Conservation (phyloP, 2,113 vertebrate genomes). For the Nestor notabilis region DNA sequence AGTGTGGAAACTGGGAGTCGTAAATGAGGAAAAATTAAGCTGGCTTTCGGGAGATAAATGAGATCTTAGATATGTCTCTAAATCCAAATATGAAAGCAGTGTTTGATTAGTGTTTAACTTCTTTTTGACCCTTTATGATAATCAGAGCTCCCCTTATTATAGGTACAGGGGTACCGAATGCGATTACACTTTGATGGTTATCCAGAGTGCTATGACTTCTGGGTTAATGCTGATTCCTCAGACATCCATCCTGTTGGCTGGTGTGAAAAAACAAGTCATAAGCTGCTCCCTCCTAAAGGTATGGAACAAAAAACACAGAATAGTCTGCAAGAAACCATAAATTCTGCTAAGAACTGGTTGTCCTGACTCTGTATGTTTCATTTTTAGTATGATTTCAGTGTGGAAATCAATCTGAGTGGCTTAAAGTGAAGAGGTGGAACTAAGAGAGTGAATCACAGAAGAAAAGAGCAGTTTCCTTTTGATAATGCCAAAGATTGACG, state of each 20-base stretch:
- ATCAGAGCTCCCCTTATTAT: neutral
- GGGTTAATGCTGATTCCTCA: conserved; percentile 90
- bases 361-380: neutral
- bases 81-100: neutral
- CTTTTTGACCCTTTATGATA: neutral
- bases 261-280: conserved; percentile 90
- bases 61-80: neutral
- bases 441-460: neutral
- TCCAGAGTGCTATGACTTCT: conserved; percentile 90
- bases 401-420: neutral
- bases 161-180: conserved; percentile 89
- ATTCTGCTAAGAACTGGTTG: neutral
- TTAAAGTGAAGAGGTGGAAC: neutral
- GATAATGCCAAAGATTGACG: neutral
- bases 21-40: neutral
- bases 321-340: neutral
- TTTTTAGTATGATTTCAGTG: neutral
- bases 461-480: neutral
- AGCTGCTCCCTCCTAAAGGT: conserved; percentile 91
- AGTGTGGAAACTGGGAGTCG: neutral
- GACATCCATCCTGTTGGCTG: conserved; percentile 89
- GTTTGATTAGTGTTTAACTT: neutral
- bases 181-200: conserved; percentile 91
- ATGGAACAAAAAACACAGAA: neutral
- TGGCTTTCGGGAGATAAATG: neutral